Conservation (phyloP, 1,140 invertebrate genomes). For the Sinella curviseta region DNA sequence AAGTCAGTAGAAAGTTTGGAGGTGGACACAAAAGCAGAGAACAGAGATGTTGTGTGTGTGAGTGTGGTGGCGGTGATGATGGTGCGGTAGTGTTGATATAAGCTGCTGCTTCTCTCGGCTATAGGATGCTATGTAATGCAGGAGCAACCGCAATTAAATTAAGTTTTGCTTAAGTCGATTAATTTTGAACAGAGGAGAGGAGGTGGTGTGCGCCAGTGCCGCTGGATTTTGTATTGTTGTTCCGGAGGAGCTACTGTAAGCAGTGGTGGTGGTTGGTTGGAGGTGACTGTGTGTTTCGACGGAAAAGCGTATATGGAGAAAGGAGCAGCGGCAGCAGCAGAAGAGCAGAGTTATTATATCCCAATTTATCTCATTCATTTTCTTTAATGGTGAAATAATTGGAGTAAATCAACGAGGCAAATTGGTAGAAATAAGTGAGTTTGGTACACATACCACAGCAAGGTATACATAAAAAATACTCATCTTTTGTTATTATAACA, state of each 20-base stretch:
- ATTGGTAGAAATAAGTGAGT: not conserved
- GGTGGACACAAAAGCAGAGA: too few relatives aligned
- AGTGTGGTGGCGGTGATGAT: not conserved
- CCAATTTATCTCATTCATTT: constrained; percentile 21
- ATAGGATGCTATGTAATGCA: not conserved
- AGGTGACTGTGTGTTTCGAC: not conserved
- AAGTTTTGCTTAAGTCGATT: constrained; percentile 22
- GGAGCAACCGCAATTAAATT: constrained; percentile 23
- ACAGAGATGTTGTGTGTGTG: not conserved
- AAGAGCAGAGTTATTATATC: not conserved
- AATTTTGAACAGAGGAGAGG: not conserved
- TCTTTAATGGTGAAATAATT: constrained; percentile 21
- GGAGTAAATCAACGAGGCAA: constrained; percentile 5
- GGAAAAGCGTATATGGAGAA: too few relatives aligned
- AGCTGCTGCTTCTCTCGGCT: too few relatives aligned
- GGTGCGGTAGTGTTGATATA: too few relatives aligned
- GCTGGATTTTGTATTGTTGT: not conserved
- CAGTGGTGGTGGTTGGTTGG: not conserved
- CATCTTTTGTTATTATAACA: too few relatives aligned
- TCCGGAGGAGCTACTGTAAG: not conserved
- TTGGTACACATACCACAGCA: not conserved
- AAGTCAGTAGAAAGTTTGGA: too few relatives aligned
- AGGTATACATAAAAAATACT: too few relatives aligned
- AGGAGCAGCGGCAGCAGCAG: not conserved
- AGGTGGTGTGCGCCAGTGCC: not conserved